Conservation (phyloP, 2,888 invertebrate species). For the Eupithecia vulgata region DNA sequence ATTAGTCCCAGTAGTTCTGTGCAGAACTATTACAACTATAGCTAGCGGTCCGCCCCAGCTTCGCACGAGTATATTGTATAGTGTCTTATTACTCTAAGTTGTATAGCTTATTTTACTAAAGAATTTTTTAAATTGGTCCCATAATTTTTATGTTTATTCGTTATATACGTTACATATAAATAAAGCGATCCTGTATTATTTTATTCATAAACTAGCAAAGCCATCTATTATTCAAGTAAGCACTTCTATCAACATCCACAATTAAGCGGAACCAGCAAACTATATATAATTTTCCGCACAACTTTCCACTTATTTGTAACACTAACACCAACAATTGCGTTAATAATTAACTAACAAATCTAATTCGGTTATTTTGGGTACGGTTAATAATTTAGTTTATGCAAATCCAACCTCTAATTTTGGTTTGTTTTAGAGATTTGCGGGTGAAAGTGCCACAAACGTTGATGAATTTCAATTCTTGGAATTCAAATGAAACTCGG, state of each 20-base stretch:
- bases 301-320: conserved; percentile 55
- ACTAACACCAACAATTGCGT: conserved; percentile 60
- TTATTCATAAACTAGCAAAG: neutral
- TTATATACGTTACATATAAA: too few species aligned
- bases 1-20: too few species aligned
- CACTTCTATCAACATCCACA: conserved; percentile 25
- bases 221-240: conserved; percentile 19
- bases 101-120: too few species aligned
- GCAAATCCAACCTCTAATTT: conserved; percentile 47
- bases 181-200: neutral
- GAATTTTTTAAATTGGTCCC: too few species aligned
- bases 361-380: conserved; percentile 59
- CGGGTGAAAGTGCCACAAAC: conserved; percentile 29
- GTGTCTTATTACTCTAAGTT: too few species aligned
- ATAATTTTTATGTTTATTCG: too few species aligned
- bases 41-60: too few species aligned
- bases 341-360: conserved; percentile 60
- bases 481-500: conserved; percentile 11
- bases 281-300: conserved; percentile 48
- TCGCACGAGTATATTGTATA: too few species aligned
- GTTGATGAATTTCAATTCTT: conserved; percentile 24
- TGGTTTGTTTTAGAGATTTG: conserved; percentile 38
- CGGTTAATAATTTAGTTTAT: conserved; percentile 51
- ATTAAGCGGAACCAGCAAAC: conserved; percentile 39
- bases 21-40: too few species aligned